Evolutionary conservation across 2,113 vertebrate species (phyloP).

Genomic region (Otocyon megalotis): DNA sequence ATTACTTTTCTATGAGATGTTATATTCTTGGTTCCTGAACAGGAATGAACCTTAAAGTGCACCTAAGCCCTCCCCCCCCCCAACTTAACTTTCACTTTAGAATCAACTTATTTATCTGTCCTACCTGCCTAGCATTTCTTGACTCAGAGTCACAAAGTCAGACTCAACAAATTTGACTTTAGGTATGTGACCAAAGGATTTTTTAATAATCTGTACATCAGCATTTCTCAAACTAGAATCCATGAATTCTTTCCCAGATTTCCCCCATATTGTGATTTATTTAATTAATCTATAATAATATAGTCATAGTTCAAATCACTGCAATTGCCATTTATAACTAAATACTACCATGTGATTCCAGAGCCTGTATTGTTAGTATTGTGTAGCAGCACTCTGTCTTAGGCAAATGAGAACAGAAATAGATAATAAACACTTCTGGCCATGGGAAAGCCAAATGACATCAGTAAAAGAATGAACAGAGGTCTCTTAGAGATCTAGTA

Average conservation of each 20-base stretch:
- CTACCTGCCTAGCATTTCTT: neutral
- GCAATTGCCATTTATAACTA: neutral
- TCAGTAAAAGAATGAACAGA: neutral
- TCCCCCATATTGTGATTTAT: neutral
- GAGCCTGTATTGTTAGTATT: neutral
- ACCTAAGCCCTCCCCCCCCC: neutral
- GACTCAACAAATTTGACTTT: neutral
- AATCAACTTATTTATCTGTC: neutral
- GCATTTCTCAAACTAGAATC: slow-evolving; percentile 5
- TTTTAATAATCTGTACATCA: slow-evolving; percentile 11
- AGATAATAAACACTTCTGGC: slow-evolving; percentile 11
- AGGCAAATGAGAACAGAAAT: slow-evolving; percentile 30
- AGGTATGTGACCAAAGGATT: slow-evolving; percentile 39
- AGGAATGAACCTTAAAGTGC: neutral
- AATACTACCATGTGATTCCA: neutral
- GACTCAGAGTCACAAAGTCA: neutral
- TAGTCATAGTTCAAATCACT: neutral
- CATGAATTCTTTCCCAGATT: neutral
- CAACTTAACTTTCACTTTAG: neutral
- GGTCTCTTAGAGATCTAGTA: neutral
- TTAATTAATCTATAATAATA: neutral
- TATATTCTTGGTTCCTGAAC: neutral
- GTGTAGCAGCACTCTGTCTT: neutral
- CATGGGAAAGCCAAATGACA: neutral
- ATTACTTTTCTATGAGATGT: neutral